Conservation (phyloP, 2,113 vertebrate genomes). For the Heterotilapia buettikoferi region DNA sequence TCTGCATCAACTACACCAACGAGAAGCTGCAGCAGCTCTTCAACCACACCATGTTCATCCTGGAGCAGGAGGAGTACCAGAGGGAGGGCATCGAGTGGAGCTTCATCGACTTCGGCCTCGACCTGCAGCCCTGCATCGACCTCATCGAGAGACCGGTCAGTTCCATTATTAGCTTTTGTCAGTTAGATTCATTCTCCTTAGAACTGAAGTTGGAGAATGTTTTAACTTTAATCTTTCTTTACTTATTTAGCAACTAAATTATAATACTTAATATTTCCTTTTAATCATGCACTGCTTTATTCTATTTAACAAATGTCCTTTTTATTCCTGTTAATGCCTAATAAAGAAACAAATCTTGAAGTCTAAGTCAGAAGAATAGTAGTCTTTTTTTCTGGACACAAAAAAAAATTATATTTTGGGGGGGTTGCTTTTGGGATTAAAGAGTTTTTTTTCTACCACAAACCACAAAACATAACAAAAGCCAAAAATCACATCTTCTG, state of each 20-base stretch:
- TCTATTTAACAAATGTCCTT: neutral
- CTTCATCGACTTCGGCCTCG: slow-evolving; percentile 97
- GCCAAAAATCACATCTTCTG: neutral
- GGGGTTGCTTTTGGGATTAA: fast-evolving
- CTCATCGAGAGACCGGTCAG: slow-evolving; percentile 93
- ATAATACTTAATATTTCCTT: neutral
- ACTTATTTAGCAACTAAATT: neutral
- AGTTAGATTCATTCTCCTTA: neutral
- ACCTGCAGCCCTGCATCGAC: slow-evolving; percentile 96
- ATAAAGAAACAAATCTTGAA: neutral
- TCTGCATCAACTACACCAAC: slow-evolving; percentile 99
- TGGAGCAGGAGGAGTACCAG: slow-evolving; percentile 98
- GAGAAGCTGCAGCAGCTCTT: slow-evolving; percentile 99
- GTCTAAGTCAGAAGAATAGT: neutral
- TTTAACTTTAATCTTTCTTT: neutral
- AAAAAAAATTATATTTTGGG: neutral
- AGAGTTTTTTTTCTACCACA: neutral
- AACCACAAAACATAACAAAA: neutral
- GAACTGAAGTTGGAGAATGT: neutral
- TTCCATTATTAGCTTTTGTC: neutral
- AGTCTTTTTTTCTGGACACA: neutral
- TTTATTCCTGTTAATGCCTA: neutral
- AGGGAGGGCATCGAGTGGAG: slow-evolving; percentile 98
- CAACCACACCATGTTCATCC: slow-evolving; percentile 99
- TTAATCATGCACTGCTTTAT: neutral